Conservation (phyloP, 2,797 vertebrate genomes). For the Tragelaphus oryx region DNA sequence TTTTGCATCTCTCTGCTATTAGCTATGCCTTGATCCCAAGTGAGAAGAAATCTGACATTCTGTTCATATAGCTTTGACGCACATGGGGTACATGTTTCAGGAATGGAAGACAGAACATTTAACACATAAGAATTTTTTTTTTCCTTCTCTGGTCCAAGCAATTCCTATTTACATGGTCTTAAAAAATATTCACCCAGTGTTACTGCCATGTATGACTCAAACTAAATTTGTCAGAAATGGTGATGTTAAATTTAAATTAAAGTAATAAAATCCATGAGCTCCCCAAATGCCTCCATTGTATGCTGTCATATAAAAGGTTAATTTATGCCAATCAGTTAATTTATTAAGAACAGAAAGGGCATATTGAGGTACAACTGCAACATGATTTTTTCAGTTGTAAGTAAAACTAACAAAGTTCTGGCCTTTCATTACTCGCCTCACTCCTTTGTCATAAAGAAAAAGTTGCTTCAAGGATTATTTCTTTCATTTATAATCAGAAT, state of each 20-base stretch:
- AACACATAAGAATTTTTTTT: background rate
- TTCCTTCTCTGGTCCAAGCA: background rate
- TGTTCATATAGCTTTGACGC: background rate
- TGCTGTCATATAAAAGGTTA: constrained; percentile 1
- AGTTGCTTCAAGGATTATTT: background rate
- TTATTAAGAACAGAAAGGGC: constrained; percentile 21
- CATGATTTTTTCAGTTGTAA: constrained; percentile 5
- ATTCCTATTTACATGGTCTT: background rate
- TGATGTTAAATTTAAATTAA: background rate
- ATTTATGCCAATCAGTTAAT: constrained; percentile 39
- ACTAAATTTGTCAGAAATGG: constrained; percentile 1
- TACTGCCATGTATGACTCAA: background rate
- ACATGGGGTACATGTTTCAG: background rate
- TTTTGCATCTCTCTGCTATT: background rate
- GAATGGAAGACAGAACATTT: background rate
- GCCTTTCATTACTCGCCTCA: background rate
- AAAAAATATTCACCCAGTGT: background rate
- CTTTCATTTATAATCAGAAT: background rate
- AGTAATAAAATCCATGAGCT: constrained; percentile 2
- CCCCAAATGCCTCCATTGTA: background rate
- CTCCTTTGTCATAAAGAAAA: constrained; percentile 35
- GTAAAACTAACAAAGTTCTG: constrained; percentile 24
- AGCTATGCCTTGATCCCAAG: background rate
- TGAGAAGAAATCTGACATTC: background rate
- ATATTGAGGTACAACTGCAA: constrained; percentile 23